Evolutionary conservation across 2,888 invertebrate genomes (phyloP), one percentile per base, ranked within the genome.

Genomic region (Thecocarcelia acutangulata): DNA sequence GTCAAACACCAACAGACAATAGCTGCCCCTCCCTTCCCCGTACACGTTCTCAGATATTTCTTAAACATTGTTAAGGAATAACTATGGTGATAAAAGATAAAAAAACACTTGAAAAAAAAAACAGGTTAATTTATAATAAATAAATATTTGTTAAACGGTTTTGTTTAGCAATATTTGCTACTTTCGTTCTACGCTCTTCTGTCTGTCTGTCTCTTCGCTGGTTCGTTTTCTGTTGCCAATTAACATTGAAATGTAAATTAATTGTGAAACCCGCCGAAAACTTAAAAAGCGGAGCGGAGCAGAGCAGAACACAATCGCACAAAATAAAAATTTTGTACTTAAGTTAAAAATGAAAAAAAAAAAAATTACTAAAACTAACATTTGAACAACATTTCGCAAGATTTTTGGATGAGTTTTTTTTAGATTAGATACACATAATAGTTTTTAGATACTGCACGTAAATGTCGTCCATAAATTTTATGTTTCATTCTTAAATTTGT

Each of bases 231-330:
- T 64, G 48, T 56, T 69, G 19, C n/a, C 78, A 70, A 82, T 78
- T 82, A 78, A 61, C 82, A 82, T 66, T 70, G 64, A 78, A 82
- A 82, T 82, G 82, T 54, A 59, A 82, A 82, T 82, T 82, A 82
- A 82, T 82, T 82, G 78, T 78, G 78, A 78, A 78, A 78, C 52
- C 13, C 5, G 56, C 40, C 4, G 52, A 4, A 64, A 21, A 59
- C 19, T 44, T 33, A 44, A 8, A 64, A 12, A 64, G n/a, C n/a
- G n/a, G n/a, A n/a, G n/a, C n/a, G n/a, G n/a, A n/a, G n/a, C n/a
- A n/a, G n/a, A n/a, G n/a, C n/a, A n/a, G 19, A 33, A 33, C 24
- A 24, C 15, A 2, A 24, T n/a, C n/a, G n/a, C n/a, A 15, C 59
- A 17, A 73, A 13, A n/a, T 48, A 69, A 48, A 48, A 56, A 75